phyloP scores from a whole-genome alignment of 2,797 vertebrate species.

The Propithecus perrieri region DNA sequence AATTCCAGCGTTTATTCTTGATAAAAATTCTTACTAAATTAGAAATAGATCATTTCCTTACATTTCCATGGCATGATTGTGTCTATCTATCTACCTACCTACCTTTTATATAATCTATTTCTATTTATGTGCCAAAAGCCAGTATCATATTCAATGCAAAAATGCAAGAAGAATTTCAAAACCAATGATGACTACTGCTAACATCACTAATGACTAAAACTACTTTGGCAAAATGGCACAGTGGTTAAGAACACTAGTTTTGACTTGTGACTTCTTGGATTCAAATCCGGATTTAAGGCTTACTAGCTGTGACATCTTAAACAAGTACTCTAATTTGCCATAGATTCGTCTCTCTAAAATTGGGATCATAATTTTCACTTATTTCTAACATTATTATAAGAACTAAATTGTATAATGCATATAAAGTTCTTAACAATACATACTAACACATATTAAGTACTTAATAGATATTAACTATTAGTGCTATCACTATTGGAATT shows the following conservation, averaged over 20 bases:
- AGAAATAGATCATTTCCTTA: neutral
- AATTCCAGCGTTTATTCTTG: neutral
- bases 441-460: neutral
- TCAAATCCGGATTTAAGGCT: neutral
- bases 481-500: neutral
- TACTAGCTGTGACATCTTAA: neutral
- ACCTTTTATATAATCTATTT: neutral
- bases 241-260: neutral
- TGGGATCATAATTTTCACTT: neutral
- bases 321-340: neutral
- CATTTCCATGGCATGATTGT: neutral
- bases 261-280: neutral
- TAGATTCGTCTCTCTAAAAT: neutral
- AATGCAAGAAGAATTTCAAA: neutral
- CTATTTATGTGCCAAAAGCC: neutral
- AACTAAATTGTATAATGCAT: neutral
- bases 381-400: neutral
- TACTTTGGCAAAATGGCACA: neutral
- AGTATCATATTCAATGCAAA: neutral
- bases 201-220: neutral
- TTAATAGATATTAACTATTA: neutral
- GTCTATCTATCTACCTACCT: neutral
- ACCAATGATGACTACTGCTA: neutral
- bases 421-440: neutral
- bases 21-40: neutral